These are phyloP conservation scores for Rhizomys pruinosus DNA, from an alignment of 2,113 vertebrate genomes.

Conservation along the genomic window DNA sequence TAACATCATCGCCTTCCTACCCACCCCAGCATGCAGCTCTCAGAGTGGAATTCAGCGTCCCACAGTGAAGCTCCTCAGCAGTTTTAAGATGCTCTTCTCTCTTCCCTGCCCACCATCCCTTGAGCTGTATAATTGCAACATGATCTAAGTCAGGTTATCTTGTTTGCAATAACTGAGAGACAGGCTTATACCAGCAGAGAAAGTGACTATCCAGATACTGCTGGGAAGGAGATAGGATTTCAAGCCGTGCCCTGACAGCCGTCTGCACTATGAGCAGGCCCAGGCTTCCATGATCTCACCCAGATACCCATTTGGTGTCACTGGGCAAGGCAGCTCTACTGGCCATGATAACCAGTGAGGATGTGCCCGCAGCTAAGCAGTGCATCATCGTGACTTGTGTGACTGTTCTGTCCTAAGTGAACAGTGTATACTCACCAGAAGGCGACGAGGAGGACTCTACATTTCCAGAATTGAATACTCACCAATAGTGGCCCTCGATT, in stretches of 20 bases:
- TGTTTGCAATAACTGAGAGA: not conserved
- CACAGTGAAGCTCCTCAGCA: too few relatives aligned
- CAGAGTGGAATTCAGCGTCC: not conserved
- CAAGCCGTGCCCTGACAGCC: rapidly evolving
- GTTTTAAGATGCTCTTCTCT: rapidly evolving
- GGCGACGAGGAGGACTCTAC: not conserved
- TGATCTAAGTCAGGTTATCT: not conserved
- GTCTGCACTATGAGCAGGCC: not conserved
- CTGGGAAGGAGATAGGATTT: not conserved
- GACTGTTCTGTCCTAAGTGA: not conserved
- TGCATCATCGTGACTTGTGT: not conserved
- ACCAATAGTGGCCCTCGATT: not conserved
- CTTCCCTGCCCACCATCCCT: rapidly evolving
- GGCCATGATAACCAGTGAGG: rapidly evolving
- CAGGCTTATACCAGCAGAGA: not conserved
- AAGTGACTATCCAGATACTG: rapidly evolving
- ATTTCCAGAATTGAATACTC: not conserved
- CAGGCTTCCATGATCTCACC: not conserved
- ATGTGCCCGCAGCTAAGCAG: not conserved
- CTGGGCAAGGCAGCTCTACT: rapidly evolving
- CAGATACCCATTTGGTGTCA: not conserved
- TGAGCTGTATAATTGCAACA: rapidly evolving
- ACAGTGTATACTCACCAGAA: not conserved
- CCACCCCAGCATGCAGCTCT: not conserved
- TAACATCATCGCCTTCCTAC: not conserved